phyloP scores from a whole-genome alignment of 2,888 invertebrate species.

The Piscicola geometra region DNA sequence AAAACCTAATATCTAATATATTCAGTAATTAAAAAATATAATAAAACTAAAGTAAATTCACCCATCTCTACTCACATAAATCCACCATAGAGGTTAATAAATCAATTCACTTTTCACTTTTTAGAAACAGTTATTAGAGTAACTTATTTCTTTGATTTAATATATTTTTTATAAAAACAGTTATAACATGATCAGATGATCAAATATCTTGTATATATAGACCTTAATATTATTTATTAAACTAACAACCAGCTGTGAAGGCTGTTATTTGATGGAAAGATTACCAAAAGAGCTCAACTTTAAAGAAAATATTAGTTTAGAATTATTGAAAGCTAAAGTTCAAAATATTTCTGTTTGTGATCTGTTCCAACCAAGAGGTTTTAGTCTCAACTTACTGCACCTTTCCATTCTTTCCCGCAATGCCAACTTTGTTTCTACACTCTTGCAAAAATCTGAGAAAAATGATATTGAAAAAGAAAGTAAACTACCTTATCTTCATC shows the following conservation, averaged over 20 bases:
- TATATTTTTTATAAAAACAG: no score
- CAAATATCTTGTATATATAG: no score
- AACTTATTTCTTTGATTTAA: no score
- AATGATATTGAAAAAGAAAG: constrained; percentile 6
- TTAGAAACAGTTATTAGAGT: no score
- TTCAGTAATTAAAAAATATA: no score
- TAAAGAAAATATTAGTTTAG: not conserved
- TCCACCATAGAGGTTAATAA: no score
- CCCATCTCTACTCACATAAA: no score
- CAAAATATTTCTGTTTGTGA: not conserved
- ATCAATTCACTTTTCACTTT: no score
- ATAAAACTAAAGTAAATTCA: no score
- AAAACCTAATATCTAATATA: no score
- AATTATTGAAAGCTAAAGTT: not conserved
- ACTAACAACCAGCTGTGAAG: not conserved
- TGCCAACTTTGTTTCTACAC: constrained; percentile 46
- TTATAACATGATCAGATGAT: no score
- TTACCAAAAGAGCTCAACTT: not conserved
- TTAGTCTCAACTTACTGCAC: constrained; percentile 48
- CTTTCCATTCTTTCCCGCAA: constrained; percentile 49
- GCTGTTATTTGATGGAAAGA: not conserved
- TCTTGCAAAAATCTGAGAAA: constrained; percentile 35
- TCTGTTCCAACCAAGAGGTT: constrained; percentile 42
- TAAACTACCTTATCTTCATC: constrained; percentile 48
- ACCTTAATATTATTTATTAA: no score